These are phyloP conservation scores for Micrastur ruficollis DNA, from an alignment of 2,797 vertebrate species.

Conservation along the genomic window DNA sequence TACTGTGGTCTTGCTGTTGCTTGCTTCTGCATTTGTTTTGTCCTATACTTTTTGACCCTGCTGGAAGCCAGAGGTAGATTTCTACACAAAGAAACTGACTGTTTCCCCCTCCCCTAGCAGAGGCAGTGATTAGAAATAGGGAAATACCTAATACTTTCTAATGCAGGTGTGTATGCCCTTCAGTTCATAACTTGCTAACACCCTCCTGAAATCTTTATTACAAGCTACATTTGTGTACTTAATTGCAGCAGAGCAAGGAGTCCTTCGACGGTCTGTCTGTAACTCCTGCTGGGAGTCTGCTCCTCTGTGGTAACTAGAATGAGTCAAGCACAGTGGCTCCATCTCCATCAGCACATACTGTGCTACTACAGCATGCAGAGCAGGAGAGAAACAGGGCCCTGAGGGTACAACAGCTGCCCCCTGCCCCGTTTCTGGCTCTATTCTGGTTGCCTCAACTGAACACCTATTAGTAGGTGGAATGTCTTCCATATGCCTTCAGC, in stretches of 20 bases:
- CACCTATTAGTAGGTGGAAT: too few species aligned
- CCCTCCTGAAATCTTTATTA: background rate
- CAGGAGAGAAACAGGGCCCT: too few species aligned
- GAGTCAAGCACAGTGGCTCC: background rate
- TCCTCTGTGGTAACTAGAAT: background rate
- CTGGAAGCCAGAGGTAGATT: background rate
- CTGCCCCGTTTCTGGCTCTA: background rate
- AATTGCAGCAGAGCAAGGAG: background rate
- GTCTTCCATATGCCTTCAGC: background rate
- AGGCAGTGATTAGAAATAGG: background rate
- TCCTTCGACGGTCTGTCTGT: background rate
- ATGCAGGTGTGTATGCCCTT: background rate
- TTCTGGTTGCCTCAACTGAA: background rate
- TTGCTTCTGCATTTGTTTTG: background rate
- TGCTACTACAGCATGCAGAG: background rate
- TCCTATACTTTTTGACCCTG: background rate
- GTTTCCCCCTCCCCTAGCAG: background rate
- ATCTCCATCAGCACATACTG: background rate
- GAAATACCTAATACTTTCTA: background rate
- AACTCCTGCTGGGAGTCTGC: background rate
- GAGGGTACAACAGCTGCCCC: background rate
- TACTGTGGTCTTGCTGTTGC: background rate
- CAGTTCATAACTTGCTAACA: background rate
- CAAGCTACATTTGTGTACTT: accelerated
- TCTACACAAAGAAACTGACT: background rate